A percentile compares a stretch with the other conserved stretches of the same genome.
These are phyloP conservation scores for Anguilla anguilla DNA, from an alignment of 2,797 vertebrate species.

Conservation along the genomic window DNA sequence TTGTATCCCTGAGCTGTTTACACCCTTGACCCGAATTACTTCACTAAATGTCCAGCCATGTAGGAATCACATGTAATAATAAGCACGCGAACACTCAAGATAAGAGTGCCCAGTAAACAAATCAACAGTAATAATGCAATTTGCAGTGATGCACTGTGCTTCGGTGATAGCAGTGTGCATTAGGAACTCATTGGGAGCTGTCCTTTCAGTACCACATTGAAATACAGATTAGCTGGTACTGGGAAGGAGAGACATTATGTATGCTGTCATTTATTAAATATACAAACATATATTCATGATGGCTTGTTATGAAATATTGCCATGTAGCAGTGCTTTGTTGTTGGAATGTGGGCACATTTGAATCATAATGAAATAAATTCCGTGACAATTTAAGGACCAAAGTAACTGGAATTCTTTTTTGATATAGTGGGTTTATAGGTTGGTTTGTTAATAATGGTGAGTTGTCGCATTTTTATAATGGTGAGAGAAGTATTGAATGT, in stretches of 20 bases:
- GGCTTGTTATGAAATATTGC: background rate
- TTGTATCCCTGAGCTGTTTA: background rate
- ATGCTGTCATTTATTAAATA: background rate
- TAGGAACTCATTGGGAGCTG: background rate
- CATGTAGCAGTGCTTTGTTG: background rate
- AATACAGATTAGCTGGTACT: background rate
- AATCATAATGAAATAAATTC: background rate
- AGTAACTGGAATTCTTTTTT: background rate
- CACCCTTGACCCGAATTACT: slow-evolving; percentile 6
- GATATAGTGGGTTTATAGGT: background rate
- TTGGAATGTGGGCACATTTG: background rate
- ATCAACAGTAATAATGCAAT: background rate
- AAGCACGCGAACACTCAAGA: background rate
- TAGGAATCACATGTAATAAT: background rate
- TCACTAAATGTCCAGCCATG: background rate
- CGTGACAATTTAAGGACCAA: background rate
- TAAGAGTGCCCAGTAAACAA: background rate
- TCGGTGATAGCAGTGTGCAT: background rate
- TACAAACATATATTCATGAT: background rate
- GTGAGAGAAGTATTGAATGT: background rate
- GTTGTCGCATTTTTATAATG: background rate
- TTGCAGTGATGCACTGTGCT: background rate
- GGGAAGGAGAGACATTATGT: background rate
- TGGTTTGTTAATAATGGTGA: background rate
- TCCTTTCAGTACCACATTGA: background rate